Evolutionary conservation across 2,888 invertebrate species (phyloP), one percentile per base, ranked within the genome.

Genomic region (Hypselothyrea guttata): DNA sequence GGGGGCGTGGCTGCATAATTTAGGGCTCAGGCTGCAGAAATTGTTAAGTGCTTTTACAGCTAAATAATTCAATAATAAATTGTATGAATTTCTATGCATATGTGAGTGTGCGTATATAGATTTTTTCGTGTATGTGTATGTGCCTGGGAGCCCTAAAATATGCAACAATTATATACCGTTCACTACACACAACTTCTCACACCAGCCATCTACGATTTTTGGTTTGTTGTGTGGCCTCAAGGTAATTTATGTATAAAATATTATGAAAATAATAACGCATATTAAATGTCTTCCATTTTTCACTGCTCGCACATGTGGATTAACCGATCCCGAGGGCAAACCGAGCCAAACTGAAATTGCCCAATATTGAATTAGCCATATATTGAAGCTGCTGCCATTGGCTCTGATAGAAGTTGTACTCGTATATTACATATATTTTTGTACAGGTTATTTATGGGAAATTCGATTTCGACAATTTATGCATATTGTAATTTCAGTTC

Each of bases 181-280:
- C 47, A 27, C 28, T 47, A 0, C 41, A 28, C 31, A 22, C 34
- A 7, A 40, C 38, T 8, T 11, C 51, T 15, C 15, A 8, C 35
- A 9, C 27, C 7, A 13, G 1, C 45, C 9, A 47, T 58, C 49
- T 44, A 31, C 40, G 41, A 31, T 53, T 71, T 66, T 72, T 67
- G 65, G 77, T 66, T 66, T 66, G 72, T 53, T 55, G 42, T 53
- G 49, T 45, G n/a, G 73, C 79, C 75, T 11, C 42, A 16, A 70
- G 85, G 65, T 74, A 74, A 87, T 84, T 78, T 83, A 79, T 86
- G 86, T 84, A 71, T 62, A 58, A 57, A 67, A 56, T 60, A 83
- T 78, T 71, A 82, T 86, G 70, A 78, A 71, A 72, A 82, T 86
- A 64, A 85, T 71, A 85, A 68, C 59, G 53, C 18, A 60, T 72